Evolutionary conservation across 92 coral and sea anemone species (phyloP).

Genomic region (Virgularia gustaviana): DNA sequence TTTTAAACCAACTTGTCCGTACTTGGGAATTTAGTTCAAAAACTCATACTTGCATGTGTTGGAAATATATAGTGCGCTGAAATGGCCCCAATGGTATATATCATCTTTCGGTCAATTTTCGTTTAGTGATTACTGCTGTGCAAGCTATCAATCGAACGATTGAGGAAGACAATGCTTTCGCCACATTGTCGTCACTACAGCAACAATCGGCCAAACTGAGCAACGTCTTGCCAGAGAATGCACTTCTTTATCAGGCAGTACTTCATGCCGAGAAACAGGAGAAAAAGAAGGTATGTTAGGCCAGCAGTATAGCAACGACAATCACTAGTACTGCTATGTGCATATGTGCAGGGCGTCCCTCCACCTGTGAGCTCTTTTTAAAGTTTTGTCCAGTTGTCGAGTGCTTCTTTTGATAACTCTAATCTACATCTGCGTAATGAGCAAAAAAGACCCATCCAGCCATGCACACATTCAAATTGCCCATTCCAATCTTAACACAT

Average conservation of each 20-base stretch:
- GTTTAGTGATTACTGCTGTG: conserved; percentile 79
- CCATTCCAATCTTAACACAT: too few species aligned
- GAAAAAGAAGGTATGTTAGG: conserved; percentile 72
- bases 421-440: too few species aligned
- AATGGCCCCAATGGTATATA: neutral
- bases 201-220: conserved; percentile 80
- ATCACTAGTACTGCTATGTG: neutral
- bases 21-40: too few species aligned
- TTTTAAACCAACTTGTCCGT: too few species aligned
- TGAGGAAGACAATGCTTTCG: conserved; percentile 64
- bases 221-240: conserved; percentile 64
- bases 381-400: too few species aligned
- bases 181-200: conserved; percentile 67
- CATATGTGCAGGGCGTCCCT: neutral
- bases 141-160: conserved; percentile 83
- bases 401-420: too few species aligned
- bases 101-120: neutral
- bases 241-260: conserved; percentile 77
- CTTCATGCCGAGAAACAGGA: conserved; percentile 64
- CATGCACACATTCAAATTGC: too few species aligned
- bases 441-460: too few species aligned
- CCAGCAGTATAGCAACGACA: neutral
- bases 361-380: too few species aligned
- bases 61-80: too few species aligned
- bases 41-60: too few species aligned